These are phyloP conservation scores for Macaria liturata DNA, from an alignment of 2,888 invertebrate genomes.

Conservation along the genomic window DNA sequence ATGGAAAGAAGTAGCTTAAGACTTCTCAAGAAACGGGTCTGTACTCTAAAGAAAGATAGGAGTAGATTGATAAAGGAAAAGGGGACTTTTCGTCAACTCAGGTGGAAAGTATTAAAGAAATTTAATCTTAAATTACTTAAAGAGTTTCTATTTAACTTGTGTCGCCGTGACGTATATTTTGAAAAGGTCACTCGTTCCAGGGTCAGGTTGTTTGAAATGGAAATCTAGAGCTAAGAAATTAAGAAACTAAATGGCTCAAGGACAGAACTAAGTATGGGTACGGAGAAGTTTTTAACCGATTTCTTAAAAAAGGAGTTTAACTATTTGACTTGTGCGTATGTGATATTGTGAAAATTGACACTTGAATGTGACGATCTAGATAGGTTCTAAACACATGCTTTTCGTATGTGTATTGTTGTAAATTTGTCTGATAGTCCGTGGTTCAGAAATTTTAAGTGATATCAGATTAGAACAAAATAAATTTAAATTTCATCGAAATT, in stretches of 20 bases:
- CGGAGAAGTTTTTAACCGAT: too few species aligned
- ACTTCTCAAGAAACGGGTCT: slow-evolving; percentile 19
- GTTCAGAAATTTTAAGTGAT: too few species aligned
- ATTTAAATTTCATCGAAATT: too few species aligned
- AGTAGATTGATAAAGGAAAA: slow-evolving; percentile 8
- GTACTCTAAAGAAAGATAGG: slow-evolving; percentile 10
- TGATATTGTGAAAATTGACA: not conserved
- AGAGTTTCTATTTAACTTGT: not conserved
- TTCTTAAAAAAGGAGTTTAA: not conserved
- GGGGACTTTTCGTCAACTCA: slow-evolving; percentile 3
- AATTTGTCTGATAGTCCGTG: too few species aligned
- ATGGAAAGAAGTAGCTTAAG: slow-evolving; percentile 28
- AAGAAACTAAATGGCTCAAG: not conserved
- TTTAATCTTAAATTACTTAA: not conserved
- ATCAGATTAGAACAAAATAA: too few species aligned
- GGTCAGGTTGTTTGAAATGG: not conserved
- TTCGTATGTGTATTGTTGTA: too few species aligned
- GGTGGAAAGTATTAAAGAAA: slow-evolving; percentile 4
- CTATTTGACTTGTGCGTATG: not conserved
- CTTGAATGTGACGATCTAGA: too few species aligned
- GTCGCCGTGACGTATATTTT: not conserved
- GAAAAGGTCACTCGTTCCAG: not conserved
- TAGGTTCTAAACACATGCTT: too few species aligned
- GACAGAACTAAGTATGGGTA: too few species aligned
- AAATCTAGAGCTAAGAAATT: not conserved